A percentile compares a stretch with the other conserved stretches of the same genome.
Evolutionary conservation across 2,113 vertebrate genomes (phyloP).

Genomic region (Eudorcas thomsonii): DNA sequence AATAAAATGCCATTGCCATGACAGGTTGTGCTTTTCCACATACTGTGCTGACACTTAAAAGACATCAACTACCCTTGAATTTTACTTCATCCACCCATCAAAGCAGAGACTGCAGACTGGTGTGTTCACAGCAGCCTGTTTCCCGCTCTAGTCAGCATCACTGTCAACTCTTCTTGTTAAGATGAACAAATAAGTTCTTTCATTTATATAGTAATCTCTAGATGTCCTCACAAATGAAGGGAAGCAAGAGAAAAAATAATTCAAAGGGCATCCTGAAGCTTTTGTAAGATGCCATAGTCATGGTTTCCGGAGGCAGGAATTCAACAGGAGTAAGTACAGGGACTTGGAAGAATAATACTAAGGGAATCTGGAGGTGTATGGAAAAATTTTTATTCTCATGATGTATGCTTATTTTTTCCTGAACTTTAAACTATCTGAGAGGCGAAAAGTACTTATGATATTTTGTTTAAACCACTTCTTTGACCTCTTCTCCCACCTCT

Average conservation of each 20-base stretch:
- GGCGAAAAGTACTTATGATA: background rate
- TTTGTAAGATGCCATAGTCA: background rate
- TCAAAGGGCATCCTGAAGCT: background rate
- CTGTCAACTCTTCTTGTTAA: background rate
- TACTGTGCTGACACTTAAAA: background rate
- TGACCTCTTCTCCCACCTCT: background rate
- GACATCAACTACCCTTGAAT: background rate
- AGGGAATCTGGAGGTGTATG: background rate
- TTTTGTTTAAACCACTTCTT: background rate
- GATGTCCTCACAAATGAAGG: background rate
- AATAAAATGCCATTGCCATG: background rate
- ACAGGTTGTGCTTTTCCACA: background rate
- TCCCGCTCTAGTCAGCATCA: accelerated
- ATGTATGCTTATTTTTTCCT: background rate
- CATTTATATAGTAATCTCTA: background rate
- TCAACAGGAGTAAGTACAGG: background rate
- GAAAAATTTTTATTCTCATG: background rate
- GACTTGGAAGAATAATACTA: background rate
- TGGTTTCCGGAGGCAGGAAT: background rate
- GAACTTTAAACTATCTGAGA: background rate
- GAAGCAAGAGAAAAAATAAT: background rate
- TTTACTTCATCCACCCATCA: background rate
- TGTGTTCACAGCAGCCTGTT: background rate
- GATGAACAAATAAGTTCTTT: background rate
- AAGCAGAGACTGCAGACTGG: background rate